A percentile compares a stretch with the other conserved stretches of the same genome.
Evolutionary conservation across 2,797 vertebrate genomes (phyloP).

Genomic region (Spinus pinus): DNA sequence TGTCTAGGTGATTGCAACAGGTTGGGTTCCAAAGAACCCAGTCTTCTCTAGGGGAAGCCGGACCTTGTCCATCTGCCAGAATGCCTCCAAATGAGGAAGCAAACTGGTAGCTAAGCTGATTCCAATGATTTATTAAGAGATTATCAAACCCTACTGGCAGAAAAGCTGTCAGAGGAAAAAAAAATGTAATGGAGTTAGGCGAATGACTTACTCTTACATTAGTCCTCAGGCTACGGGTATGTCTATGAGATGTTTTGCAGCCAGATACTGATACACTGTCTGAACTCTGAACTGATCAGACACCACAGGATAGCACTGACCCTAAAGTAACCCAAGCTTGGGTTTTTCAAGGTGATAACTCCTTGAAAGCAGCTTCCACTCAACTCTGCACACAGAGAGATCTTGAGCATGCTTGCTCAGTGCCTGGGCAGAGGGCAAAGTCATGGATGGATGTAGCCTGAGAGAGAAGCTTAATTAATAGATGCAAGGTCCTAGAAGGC

Average conservation of each 20-base stretch:
- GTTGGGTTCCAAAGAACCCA: neutral
- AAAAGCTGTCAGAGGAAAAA: neutral
- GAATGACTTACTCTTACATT: neutral
- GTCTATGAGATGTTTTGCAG: neutral
- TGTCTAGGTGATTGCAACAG: neutral
- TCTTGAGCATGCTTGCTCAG: neutral
- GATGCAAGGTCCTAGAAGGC: neutral
- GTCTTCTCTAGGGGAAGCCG: neutral
- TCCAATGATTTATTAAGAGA: neutral
- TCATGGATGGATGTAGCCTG: neutral
- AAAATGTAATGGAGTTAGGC: neutral
- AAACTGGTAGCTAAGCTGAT: neutral
- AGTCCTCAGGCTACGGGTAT: neutral
- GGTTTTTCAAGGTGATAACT: conserved; percentile 23
- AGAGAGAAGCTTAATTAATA: neutral
- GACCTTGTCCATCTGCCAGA: neutral
- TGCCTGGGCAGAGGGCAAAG: neutral
- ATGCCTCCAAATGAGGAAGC: neutral
- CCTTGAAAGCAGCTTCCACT: neutral
- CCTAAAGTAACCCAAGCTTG: neutral
- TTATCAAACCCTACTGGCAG: neutral
- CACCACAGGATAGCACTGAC: neutral
- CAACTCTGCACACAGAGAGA: neutral
- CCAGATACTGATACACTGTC: neutral
- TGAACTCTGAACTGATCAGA: conserved; percentile 21